These are phyloP conservation scores for Pipistrellus kuhlii DNA, from an alignment of 2,797 vertebrate genomes.

Conservation along the genomic window DNA sequence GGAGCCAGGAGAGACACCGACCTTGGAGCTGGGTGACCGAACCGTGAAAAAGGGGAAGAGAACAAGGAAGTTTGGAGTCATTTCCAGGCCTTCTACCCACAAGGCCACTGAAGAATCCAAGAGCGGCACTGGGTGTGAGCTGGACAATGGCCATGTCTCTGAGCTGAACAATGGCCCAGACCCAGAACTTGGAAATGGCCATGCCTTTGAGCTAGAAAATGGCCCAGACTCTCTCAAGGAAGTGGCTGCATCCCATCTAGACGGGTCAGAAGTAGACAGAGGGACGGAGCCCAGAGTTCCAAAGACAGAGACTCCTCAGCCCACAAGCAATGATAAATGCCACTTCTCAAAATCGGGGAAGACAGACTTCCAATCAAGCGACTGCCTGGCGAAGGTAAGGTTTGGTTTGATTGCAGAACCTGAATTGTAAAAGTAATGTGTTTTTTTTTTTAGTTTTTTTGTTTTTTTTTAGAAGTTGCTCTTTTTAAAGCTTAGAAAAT, in stretches of 20 bases:
- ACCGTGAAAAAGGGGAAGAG: constrained; percentile 90
- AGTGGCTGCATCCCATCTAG: constrained; percentile 82
- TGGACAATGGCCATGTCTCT: constrained; percentile 84
- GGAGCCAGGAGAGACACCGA: constrained; percentile 84
- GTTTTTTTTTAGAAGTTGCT: background rate
- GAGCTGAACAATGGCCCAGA: constrained; percentile 87
- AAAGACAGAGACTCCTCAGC: constrained; percentile 77
- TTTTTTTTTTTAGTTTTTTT: too few relatives aligned
- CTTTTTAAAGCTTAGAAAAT: constrained; percentile 38
- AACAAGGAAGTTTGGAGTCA: constrained; percentile 95
- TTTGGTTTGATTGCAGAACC: background rate
- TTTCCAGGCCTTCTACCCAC: constrained; percentile 90
- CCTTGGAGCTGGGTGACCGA: constrained; percentile 84
- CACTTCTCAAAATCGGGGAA: constrained; percentile 87
- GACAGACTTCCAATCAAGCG: constrained; percentile 87
- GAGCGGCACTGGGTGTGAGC: constrained; percentile 79
- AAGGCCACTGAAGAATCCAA: constrained; percentile 86
- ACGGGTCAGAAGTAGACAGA: constrained; percentile 82
- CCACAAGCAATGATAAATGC: constrained; percentile 82
- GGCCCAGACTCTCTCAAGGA: constrained; percentile 87
- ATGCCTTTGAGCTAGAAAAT: constrained; percentile 86
- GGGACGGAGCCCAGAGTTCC: constrained; percentile 73
- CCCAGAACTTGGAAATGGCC: constrained; percentile 73
- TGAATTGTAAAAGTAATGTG: constrained; percentile 11
- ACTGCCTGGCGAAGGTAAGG: constrained; percentile 91